Evolutionary conservation across 2,888 invertebrate genomes (phyloP), one percentile per base, ranked within the genome.

Genomic region (Syrphus vitripennis): DNA sequence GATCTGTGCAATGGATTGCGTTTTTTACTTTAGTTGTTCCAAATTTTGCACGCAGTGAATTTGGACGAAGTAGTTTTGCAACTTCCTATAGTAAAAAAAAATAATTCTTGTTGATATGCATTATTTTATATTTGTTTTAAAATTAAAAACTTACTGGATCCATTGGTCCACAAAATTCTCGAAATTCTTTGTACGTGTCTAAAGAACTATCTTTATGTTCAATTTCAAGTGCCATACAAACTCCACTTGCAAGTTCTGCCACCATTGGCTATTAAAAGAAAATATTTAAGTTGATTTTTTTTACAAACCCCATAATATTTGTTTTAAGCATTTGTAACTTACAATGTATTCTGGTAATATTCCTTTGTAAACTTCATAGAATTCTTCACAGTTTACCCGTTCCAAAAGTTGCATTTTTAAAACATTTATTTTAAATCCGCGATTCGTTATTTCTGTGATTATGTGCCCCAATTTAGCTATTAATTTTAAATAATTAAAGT

Each of bases 1-100:
- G 93, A 93, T 98, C 98, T 24, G 98, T 98, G 91, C 98, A 98
- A 91, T 98, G 98, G 7, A 98, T 93, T 4, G 97, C 98, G 93
- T 98, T 98, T 90, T 95, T 94, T 24, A 97, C 95, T 93, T 96
- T 97, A 50, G 95, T 95, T 50, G 94, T 94, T 0, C 98, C 98
- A 92, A 96, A 97, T 89, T 95, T 95, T 1, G 98, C 98, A 89
- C 98, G 94, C 50, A 98, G 91, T 0, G 97, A 97, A 88, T 96
- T 93, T 0, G 98, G 98, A 16, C 98, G 94, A 70, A 98, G 93
- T 88, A 97, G 95, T 88, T 96, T 94, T 0, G 97, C 98, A 80
- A 98, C 95, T 91, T 97, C 97, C 97, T 97, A 4, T 26, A 69
- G 9, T 1, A 71, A n/a, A 87, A 87, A 48, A 16, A 1, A 16